Conservation (phyloP, 2,797 vertebrate genomes). For the Takifugu rubripes region DNA sequence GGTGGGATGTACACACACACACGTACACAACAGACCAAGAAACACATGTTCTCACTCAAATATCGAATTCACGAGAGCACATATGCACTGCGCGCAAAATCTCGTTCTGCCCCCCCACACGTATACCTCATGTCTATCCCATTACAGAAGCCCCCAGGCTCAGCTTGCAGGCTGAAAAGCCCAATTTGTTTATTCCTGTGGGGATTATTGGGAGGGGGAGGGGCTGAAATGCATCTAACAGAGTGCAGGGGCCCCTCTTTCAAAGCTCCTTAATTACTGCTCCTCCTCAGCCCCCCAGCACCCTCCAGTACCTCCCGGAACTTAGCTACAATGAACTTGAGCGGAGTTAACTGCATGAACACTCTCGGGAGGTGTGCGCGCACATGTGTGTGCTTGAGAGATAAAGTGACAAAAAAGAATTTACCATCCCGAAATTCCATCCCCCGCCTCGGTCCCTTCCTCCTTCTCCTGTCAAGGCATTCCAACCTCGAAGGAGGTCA, state of each 20-base stretch:
- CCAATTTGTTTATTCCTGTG: slow-evolving; percentile 78
- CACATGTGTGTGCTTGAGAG: slow-evolving; percentile 14
- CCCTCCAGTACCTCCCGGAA: slow-evolving; percentile 48
- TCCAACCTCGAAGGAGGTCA: slow-evolving; percentile 33
- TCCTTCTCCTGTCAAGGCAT: slow-evolving; percentile 30
- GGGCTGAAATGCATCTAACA: slow-evolving; percentile 72
- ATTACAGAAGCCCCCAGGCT: slow-evolving; percentile 64
- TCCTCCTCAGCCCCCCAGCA: slow-evolving; percentile 32
- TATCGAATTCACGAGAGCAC: slow-evolving; percentile 22
- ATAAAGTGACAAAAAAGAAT: slow-evolving; percentile 34
- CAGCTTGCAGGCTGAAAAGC: slow-evolving; percentile 70
- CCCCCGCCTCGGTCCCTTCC: slow-evolving; percentile 26
- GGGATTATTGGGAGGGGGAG: slow-evolving; percentile 61
- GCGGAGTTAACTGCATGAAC: slow-evolving; percentile 46
- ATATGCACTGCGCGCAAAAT: slow-evolving; percentile 5
- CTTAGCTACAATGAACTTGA: slow-evolving; percentile 66
- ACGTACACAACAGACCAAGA: slow-evolving; percentile 15
- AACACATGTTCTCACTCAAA: slow-evolving; percentile 49
- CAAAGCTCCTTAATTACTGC: slow-evolving; percentile 74
- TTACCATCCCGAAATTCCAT: slow-evolving; percentile 40
- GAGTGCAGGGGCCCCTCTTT: slow-evolving; percentile 54
- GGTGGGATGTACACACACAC: slow-evolving; percentile 19
- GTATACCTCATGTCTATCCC: slow-evolving; percentile 50
- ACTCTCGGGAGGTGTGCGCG: slow-evolving; percentile 12
- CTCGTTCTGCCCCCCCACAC: slow-evolving; percentile 19